These are phyloP conservation scores for Sardinella longiceps DNA, from an alignment of 2,797 vertebrate genomes.

Conservation along the genomic window DNA sequence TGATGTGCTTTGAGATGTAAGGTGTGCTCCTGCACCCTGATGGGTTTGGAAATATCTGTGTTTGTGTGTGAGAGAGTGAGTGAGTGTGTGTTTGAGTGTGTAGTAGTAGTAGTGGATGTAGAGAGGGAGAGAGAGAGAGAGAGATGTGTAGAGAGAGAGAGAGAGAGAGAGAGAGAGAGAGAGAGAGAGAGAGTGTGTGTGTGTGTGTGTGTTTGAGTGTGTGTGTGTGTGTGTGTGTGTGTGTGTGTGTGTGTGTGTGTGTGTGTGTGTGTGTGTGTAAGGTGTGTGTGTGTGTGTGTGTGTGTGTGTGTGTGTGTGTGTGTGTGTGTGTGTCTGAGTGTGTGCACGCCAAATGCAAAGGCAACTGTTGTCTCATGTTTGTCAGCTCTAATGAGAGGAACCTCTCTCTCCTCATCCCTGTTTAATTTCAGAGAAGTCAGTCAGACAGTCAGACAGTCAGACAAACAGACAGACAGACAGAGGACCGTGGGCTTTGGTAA, in stretches of 20 bases:
- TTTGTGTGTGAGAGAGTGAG: not conserved
- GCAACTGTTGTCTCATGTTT: not conserved
- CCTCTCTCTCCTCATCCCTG: not conserved
- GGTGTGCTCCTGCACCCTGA: slow-evolving; percentile 14
- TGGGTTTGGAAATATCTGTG: not conserved
- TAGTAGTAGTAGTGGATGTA: too few species aligned
- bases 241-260: not conserved
- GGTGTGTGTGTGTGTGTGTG: not conserved
- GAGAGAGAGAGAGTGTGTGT: not conserved
- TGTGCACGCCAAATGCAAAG: not conserved
- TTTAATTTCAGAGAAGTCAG: not conserved
- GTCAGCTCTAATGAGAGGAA: not conserved
- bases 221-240: not conserved
- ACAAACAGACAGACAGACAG: not conserved
- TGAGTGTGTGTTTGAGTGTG: not conserved
- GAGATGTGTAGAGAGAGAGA: too few species aligned
- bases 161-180: not conserved
- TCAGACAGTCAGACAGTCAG: not conserved
- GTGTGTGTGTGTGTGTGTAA: not conserved
- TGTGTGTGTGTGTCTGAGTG: not conserved
- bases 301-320: not conserved
- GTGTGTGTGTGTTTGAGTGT: not conserved
- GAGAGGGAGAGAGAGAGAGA: too few species aligned
- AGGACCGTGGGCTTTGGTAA: not conserved
- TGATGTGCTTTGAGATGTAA: slow-evolving; percentile 21